phyloP scores from a whole-genome alignment of 2,888 invertebrate species.

The Drosophila kuntzei region DNA sequence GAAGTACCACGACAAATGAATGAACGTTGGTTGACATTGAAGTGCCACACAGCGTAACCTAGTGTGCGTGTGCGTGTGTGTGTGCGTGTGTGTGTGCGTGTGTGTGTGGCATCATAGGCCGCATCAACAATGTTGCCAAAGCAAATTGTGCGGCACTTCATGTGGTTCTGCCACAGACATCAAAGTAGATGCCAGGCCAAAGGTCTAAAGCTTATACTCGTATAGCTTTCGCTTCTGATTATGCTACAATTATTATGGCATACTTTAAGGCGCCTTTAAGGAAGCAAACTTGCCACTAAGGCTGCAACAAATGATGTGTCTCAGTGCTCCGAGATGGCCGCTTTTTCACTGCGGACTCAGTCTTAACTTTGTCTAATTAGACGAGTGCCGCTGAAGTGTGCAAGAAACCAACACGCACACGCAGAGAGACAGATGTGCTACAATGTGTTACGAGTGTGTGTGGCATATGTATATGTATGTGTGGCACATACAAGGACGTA shows the following conservation, averaged over 20 bases:
- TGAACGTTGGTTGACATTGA: conserved; percentile 72
- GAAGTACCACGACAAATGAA: conserved; percentile 69
- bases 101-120: conserved; percentile 53
- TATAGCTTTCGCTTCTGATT: not conserved
- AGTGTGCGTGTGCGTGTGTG: conserved; percentile 3
- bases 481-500: conserved; percentile 48
- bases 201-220: conserved; percentile 11
- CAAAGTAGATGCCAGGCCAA: conserved; percentile 59
- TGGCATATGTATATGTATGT: conserved; percentile 11
- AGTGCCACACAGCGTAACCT: conserved; percentile 49
- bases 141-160: conserved; percentile 74
- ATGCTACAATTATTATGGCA: conserved; percentile 36
- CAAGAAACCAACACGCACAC: conserved; percentile 45
- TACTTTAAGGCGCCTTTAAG: conserved; percentile 68
- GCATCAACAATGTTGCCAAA: conserved; percentile 75
- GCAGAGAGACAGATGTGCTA: conserved; percentile 7
- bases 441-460: conserved; percentile 7
- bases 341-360: conserved; percentile 49
- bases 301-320: conserved; percentile 57
- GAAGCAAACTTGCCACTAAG: conserved; percentile 11
- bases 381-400: conserved; percentile 77
- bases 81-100: conserved; percentile 26
- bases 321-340: conserved; percentile 32
- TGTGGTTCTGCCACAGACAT: conserved; percentile 67
- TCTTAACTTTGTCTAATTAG: conserved; percentile 78